Base-by-base conservation (phyloP, 1,140 invertebrate genomes). In the Heliconius hermathena region DNA sequence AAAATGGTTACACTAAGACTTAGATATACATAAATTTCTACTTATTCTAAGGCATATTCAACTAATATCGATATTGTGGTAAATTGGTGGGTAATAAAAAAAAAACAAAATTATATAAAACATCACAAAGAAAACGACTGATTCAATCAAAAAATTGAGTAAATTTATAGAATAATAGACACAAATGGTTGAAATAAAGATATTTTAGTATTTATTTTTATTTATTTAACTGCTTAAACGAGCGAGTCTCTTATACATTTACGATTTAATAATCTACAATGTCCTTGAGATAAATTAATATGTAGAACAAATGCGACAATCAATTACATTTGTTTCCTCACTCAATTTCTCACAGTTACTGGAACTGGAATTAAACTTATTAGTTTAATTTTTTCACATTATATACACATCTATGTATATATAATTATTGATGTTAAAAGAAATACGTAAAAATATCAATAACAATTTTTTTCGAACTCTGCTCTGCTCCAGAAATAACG, bases 241-340 rank as follows among this genome's bases (percentile, higher is more conserved):
- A 20, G 49, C 8, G 16, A 52, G 6, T 20, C 13, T 52, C 5
- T 20, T 3, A 6, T 52, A 52, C 8, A 20, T 52, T 18, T 52
- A 52, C 18, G 20, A 52, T 22, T 66, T 70, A 75, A 76, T 70
- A 82, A 49, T 78, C 41, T 16, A 46, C 41, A 46, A 79, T 79
- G 81, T 78, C 79, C 82, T 82, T 66, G 60, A 66, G 60, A 29
- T 66, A 66, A 66, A 29, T 66, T 66, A 66, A 66, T 29, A 13
- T 66, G 22, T 29, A 66, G 60, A 66, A 66, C 22, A 66, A 66
- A 66, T 66, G 22, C 9, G 13, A 29, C 11, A 26, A 66, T 66
- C 5, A 29, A 66, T 26, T 66, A 66, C 26, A 66, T 13, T 66
- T 66, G 60, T 66, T 26, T 66, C 16, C 41, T 46, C 13, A 46